A percentile compares a stretch with the other conserved stretches of the same genome.
These are phyloP conservation scores for Eledona agricola DNA, from an alignment of 2,888 invertebrate genomes.

Conservation along the genomic window DNA sequence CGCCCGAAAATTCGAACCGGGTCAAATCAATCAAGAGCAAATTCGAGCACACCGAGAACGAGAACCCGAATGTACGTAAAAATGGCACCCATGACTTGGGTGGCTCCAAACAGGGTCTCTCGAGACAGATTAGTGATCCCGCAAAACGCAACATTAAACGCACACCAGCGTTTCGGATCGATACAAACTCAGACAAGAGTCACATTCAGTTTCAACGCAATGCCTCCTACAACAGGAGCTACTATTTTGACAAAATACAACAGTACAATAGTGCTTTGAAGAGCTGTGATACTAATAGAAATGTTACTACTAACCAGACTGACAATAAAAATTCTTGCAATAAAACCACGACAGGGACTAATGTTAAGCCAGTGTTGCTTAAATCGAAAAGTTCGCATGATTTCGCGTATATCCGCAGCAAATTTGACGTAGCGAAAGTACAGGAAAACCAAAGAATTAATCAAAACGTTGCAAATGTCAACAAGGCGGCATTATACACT, in stretches of 20 bases:
- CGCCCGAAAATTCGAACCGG: slow-evolving; percentile 61
- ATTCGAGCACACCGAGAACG: slow-evolving; percentile 65
- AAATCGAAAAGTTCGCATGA: slow-evolving; percentile 54
- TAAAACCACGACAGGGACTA: slow-evolving; percentile 17
- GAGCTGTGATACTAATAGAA: slow-evolving; percentile 48
- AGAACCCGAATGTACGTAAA: slow-evolving; percentile 35
- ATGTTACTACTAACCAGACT: slow-evolving; percentile 5
- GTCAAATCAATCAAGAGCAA: slow-evolving; percentile 73
- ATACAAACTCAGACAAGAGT: slow-evolving; percentile 53
- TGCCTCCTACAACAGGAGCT: slow-evolving; percentile 44
- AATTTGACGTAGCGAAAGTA: slow-evolving; percentile 45
- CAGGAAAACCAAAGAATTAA: slow-evolving; percentile 23
- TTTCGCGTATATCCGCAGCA: slow-evolving; percentile 52
- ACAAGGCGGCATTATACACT: slow-evolving; percentile 52
- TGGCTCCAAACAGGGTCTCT: slow-evolving; percentile 42
- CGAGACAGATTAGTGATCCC: slow-evolving; percentile 61
- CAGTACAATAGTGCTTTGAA: slow-evolving; percentile 51
- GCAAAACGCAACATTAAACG: slow-evolving; percentile 64
- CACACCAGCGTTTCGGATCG: slow-evolving; percentile 67
- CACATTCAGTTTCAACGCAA: slow-evolving; percentile 44
- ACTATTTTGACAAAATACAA: slow-evolving; percentile 52
- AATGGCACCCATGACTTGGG: slow-evolving; percentile 9
- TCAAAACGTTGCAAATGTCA: too few relatives aligned
- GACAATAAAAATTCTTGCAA: slow-evolving; percentile 1
- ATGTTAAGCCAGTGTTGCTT: slow-evolving; percentile 42